Base-by-base conservation (phyloP, 2,888 invertebrate genomes). In the Epirrita christyi region DNA sequence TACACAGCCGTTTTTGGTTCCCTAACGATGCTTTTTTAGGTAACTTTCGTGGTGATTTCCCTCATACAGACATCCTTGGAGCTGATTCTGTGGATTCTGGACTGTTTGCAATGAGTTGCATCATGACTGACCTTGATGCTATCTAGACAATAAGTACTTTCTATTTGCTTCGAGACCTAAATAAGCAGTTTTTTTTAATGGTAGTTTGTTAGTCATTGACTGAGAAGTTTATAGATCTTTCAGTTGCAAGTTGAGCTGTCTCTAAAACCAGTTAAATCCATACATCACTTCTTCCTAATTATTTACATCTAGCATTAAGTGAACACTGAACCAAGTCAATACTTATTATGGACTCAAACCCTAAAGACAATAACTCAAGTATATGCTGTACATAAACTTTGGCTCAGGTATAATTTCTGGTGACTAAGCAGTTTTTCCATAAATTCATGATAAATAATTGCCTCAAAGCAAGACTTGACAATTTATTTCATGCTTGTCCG, bases 71-170 rank as follows among this genome's bases (percentile, higher is more conserved):
- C 34, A 11, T 15, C 36, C 45, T 61, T 60, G 21, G 36, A 46
- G 47, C 43, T 44, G 47, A 61, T 42, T 55, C 36, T 36, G 6
- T 49, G 55, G 41, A 63, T 61, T 61, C 42, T 65, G 44, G 55
- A 55, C 45, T 58, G 47, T 56, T 67, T 67, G 14, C 44, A 57
- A 47, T 59, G 48, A 59, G 65, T 85, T 84, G 79, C 83, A 81
- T 73, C 80, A 82, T 32, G 48, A 49, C 21, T 81, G 83, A 81
- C 86, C 86, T 85, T 86, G 81, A 64, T 61, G 53, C 50, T 49
- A 55, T 57, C 43, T 71, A 60, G 54, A 65, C 59, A 60, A 56
- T 63, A 21, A n/a, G 21, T 76, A 83, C 86, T 86, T 86, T 86
- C 86, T 83, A 85, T 73, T 76, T 59, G 61, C 41, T 62, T 32